phyloP scores from a whole-genome alignment of 2,797 vertebrate species.

The Enteromius unitaeniatus region DNA sequence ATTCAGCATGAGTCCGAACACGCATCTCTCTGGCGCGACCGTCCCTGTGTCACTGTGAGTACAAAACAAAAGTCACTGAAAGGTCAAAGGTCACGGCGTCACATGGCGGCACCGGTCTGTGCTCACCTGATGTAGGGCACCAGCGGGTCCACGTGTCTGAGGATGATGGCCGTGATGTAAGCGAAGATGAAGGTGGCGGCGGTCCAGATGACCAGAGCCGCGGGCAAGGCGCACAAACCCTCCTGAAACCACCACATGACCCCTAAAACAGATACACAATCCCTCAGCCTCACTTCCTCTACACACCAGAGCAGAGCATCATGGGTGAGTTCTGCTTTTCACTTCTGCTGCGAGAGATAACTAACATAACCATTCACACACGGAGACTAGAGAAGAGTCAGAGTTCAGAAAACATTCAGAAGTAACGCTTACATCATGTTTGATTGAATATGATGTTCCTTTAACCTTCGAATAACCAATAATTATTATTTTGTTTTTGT shows the following conservation, averaged over 20 bases:
- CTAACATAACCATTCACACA: neutral
- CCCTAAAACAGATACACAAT: constrained; percentile 20
- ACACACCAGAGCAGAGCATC: neutral
- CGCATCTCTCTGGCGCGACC: constrained; percentile 87
- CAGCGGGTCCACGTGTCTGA: constrained; percentile 88
- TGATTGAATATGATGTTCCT: too few species aligned
- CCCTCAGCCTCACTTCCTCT: neutral
- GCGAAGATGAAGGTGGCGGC: constrained; percentile 86
- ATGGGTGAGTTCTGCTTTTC: neutral
- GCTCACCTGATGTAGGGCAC: constrained; percentile 96
- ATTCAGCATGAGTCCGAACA: constrained; percentile 94
- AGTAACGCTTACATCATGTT: too few species aligned
- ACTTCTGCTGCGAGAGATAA: neutral
- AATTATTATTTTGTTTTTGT: too few species aligned
- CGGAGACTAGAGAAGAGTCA: neutral
- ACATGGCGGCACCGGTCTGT: neutral
- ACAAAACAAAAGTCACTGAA: neutral
- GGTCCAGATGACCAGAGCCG: constrained; percentile 86
- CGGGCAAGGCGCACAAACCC: constrained; percentile 86
- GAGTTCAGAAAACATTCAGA: too few species aligned
- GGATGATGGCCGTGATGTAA: constrained; percentile 86
- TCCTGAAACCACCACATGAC: constrained; percentile 96
- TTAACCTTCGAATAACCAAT: too few species aligned
- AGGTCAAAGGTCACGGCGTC: neutral
- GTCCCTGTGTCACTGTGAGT: constrained; percentile 87